Conservation (phyloP, 2,113 vertebrate species). For the Chamaetylas fuelleborni region DNA sequence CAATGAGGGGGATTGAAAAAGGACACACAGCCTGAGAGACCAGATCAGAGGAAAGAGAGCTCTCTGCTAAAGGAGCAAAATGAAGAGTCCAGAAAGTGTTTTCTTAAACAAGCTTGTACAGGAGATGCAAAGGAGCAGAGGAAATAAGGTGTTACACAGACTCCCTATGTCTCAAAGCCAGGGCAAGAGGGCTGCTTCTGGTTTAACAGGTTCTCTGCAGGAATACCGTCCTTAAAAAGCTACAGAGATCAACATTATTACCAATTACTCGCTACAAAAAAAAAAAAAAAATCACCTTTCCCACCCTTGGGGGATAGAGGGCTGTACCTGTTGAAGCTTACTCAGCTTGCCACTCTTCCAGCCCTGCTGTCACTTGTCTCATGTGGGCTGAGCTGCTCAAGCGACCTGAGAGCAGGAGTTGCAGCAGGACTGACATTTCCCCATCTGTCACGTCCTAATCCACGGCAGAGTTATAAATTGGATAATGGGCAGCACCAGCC, state of each 20-base stretch:
- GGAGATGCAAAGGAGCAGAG: not conserved
- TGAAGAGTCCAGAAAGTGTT: not conserved
- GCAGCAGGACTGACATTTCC: not conserved
- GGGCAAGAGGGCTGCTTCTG: not conserved
- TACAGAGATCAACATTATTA: not conserved
- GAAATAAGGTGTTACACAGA: not conserved
- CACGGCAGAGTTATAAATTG: not conserved
- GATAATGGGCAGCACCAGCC: not conserved
- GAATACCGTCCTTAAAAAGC: not conserved
- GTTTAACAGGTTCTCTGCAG: not conserved
- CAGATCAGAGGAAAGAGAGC: not conserved
- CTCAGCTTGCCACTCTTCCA: not conserved
- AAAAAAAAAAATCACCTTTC: not conserved
- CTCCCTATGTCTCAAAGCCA: not conserved
- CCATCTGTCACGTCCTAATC: slow-evolving; percentile 42
- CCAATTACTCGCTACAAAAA: not conserved
- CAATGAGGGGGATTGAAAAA: slow-evolving; percentile 3
- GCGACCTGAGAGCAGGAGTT: not conserved
- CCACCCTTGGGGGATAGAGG: not conserved
- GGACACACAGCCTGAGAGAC: not conserved
- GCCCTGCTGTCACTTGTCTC: not conserved
- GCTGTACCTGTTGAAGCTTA: not conserved
- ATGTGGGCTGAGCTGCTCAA: slow-evolving; percentile 15
- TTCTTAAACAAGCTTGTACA: not conserved
- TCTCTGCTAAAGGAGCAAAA: not conserved